These are phyloP conservation scores for Phortica magna DNA, from an alignment of 2,888 invertebrate species.

Conservation along the genomic window DNA sequence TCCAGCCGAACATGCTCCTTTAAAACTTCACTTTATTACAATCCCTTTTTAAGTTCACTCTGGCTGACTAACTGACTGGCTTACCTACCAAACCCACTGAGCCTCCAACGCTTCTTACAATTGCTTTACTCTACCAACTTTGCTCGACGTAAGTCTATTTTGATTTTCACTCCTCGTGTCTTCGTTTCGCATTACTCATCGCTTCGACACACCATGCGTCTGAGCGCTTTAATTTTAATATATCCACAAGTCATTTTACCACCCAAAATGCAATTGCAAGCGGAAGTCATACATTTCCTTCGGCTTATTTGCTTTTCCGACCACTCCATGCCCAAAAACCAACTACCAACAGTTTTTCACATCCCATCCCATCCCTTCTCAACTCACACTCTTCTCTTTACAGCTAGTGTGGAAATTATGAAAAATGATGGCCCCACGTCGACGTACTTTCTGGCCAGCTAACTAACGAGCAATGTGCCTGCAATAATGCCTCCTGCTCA, in stretches of 20 bases:
- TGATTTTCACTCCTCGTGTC: background rate
- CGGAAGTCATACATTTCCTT: constrained; percentile 65
- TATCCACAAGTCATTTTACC: background rate
- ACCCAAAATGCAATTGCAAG: constrained; percentile 44
- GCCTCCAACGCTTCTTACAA: background rate
- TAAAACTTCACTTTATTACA: background rate
- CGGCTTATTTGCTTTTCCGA: constrained; percentile 23
- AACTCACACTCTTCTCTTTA: constrained; percentile 27
- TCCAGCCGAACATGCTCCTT: background rate
- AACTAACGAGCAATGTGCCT: constrained; percentile 50
- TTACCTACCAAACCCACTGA: background rate
- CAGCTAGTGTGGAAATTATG: constrained; percentile 64
- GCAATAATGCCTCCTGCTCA: background rate
- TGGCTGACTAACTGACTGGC: no score
- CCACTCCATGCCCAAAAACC: background rate
- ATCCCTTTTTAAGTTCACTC: background rate
- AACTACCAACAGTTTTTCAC: no score
- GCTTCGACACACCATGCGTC: background rate
- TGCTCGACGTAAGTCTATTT: no score
- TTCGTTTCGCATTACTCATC: background rate
- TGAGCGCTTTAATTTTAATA: no score
- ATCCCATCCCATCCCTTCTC: background rate
- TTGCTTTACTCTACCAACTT: background rate
- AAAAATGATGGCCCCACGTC: constrained; percentile 57
- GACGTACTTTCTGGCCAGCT: constrained; percentile 22